Conservation (phyloP, 2,113 vertebrate species). For the Coturnix japonica region DNA sequence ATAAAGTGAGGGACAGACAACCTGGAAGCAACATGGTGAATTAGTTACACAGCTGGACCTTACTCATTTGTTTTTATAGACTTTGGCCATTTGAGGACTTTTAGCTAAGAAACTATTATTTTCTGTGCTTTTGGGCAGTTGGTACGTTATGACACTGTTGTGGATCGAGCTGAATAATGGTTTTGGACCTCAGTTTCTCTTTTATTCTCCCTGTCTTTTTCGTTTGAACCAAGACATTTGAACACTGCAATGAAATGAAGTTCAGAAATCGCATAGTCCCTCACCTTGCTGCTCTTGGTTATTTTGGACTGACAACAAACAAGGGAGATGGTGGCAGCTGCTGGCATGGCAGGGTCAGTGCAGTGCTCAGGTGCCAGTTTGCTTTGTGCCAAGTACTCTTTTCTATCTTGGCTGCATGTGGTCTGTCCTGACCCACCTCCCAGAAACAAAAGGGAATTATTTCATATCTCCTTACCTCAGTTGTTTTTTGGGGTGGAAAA, state of each 20-base stretch:
- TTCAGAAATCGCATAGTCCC: neutral
- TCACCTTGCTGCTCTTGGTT: neutral
- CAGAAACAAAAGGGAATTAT: neutral
- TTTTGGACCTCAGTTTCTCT: neutral
- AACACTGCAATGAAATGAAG: neutral
- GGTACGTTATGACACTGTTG: neutral
- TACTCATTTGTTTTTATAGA: neutral
- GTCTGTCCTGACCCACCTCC: neutral
- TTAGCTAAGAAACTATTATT: neutral
- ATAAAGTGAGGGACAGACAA: neutral
- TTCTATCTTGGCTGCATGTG: neutral
- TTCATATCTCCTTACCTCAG: neutral
- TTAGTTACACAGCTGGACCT: neutral
- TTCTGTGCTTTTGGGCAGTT: neutral
- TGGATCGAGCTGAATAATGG: neutral
- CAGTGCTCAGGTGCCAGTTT: rapidly evolving
- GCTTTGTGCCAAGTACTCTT: rapidly evolving
- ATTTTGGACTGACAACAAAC: neutral
- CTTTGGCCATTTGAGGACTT: neutral
- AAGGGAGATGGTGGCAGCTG: neutral
- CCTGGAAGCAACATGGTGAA: neutral
- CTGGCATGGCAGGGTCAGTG: neutral
- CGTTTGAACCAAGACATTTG: neutral
- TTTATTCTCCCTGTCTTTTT: neutral
- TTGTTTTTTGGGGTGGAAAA: neutral